These are phyloP conservation scores for Lycocorax pyrrhopterus DNA, from an alignment of 2,113 vertebrate genomes.

Conservation along the genomic window DNA sequence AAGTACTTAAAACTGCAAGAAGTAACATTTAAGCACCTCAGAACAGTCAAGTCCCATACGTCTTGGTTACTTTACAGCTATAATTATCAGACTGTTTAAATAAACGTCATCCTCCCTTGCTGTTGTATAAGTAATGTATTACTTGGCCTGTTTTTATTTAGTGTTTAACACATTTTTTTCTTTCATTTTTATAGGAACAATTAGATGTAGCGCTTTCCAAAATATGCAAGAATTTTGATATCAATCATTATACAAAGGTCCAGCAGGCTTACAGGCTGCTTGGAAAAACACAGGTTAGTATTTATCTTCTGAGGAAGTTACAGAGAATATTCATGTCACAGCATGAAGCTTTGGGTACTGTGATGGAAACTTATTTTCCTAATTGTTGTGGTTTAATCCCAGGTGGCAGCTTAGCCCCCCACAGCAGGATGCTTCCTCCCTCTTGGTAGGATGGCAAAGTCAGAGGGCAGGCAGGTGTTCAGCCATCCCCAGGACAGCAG, in stretches of 20 bases:
- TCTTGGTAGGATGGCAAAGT: background rate
- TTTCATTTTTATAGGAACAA: constrained; percentile 82
- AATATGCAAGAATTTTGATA: constrained; percentile 98
- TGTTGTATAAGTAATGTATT: background rate
- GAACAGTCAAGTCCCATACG: background rate
- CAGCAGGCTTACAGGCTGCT: constrained; percentile 94
- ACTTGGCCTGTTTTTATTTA: background rate
- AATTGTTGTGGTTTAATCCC: background rate
- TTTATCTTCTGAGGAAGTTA: background rate
- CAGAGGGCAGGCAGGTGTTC: background rate
- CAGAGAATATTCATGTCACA: background rate
- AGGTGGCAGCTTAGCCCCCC: background rate
- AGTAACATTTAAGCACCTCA: background rate
- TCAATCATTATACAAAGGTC: constrained; percentile 94
- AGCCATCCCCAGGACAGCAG: background rate
- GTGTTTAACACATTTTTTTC: background rate
- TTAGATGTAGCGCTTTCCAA: constrained; percentile 95
- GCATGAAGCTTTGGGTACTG: background rate
- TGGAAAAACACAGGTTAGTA: constrained; percentile 95
- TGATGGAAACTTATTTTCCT: background rate
- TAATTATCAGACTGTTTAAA: background rate
- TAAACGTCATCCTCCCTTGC: background rate
- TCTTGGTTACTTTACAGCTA: background rate
- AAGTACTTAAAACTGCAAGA: background rate
- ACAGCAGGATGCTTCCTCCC: background rate